Conservation (phyloP, 2,888 invertebrate genomes). For the Strigamia crassipes region DNA sequence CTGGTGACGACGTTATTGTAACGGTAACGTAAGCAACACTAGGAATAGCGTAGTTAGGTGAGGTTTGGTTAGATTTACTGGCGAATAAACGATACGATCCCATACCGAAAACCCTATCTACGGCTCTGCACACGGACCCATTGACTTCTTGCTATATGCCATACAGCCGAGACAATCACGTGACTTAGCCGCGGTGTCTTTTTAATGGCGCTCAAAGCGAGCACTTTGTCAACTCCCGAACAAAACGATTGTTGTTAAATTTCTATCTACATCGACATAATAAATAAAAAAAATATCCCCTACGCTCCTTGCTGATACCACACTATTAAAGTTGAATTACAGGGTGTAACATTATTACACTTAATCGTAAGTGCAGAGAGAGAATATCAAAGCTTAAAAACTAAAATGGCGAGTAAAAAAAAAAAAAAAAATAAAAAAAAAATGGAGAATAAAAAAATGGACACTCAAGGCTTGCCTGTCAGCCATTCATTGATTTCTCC, state of each 20-base stretch:
- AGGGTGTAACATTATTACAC: conserved; percentile 28
- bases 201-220: background rate
- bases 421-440: background rate
- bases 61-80: too few species aligned
- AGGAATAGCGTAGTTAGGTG: too few species aligned
- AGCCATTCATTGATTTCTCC: conserved; percentile 34
- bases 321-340: conserved; percentile 9
- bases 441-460: background rate
- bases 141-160: too few species aligned
- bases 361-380: conserved; percentile 18
- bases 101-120: too few species aligned
- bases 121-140: too few species aligned
- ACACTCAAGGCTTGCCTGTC: conserved; percentile 3
- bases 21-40: too few species aligned
- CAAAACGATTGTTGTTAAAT: too few species aligned
- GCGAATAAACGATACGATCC: too few species aligned
- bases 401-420: too few species aligned
- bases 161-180: too few species aligned
- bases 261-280: background rate
- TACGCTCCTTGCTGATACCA: background rate
- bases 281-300: background rate
- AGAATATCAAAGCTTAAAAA: background rate
- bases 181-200: background rate
- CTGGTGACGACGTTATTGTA: too few species aligned
- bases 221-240: background rate